Percentiles rank a stretch among this genome's conserved stretches.
Evolutionary conservation across 2,113 vertebrate species (phyloP).

Genomic region (Silurus glanis): DNA sequence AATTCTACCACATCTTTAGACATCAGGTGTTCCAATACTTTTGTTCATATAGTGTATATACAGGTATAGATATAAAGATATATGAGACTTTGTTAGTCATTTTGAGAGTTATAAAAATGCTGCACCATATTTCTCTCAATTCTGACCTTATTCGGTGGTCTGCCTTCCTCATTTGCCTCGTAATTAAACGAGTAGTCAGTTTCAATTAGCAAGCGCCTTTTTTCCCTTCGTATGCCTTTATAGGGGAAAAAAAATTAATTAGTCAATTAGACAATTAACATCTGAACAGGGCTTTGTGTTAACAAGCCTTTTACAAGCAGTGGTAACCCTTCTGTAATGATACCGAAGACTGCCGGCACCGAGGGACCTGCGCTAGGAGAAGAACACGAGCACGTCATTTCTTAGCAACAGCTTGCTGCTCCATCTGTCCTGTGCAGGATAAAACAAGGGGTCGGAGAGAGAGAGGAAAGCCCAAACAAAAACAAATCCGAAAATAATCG

Average conservation of each 20-base stretch:
- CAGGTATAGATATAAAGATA: neutral
- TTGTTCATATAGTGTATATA: no score
- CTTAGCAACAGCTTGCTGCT: slow-evolving; percentile 50
- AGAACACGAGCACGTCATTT: slow-evolving; percentile 33
- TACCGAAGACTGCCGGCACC: slow-evolving; percentile 68
- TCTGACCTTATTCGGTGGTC: slow-evolving; percentile 51
- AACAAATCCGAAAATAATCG: slow-evolving; percentile 53
- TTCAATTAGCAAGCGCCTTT: slow-evolving; percentile 75
- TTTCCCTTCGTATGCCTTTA: slow-evolving; percentile 72
- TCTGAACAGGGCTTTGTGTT: slow-evolving; percentile 83
- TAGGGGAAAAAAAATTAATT: slow-evolving; percentile 77
- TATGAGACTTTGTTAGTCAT: neutral
- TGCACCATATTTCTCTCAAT: slow-evolving; percentile 39
- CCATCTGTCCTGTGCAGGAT: slow-evolving; percentile 46
- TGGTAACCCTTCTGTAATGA: slow-evolving; percentile 77
- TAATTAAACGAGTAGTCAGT: slow-evolving; percentile 83
- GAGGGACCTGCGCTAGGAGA: slow-evolving; percentile 68
- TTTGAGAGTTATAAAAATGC: slow-evolving; percentile 18
- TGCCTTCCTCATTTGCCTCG: slow-evolving; percentile 58
- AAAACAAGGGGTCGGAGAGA: neutral
- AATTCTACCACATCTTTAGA: no score
- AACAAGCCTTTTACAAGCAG: slow-evolving; percentile 83
- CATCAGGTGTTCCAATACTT: no score
- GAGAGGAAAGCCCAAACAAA: slow-evolving; percentile 41
- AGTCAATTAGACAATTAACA: slow-evolving; percentile 86